Base-by-base conservation (phyloP, 23 tunicate species). In the Halocynthia aurantium region DNA sequence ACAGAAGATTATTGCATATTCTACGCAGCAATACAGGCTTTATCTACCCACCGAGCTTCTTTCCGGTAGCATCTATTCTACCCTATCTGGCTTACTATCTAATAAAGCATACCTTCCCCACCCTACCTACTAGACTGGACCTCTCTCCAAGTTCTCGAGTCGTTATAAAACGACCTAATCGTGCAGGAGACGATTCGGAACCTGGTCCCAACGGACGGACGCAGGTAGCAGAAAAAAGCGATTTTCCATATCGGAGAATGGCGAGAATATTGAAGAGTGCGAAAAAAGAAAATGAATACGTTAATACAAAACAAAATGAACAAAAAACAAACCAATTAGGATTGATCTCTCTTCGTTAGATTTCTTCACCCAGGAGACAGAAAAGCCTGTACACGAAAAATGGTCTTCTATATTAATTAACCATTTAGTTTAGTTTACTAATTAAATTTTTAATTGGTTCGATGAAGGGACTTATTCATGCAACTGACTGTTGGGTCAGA, bases 351-450 rank as follows among this genome's bases (percentile, higher is more conserved):
- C 98, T 20, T 79, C 79, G 51, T 62, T 84, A 50, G 71, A 77
- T 64, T 85, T 92, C 85, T 92, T 92, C 40, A 81, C 86, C 80
- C 90, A 92, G n/a, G 81, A 73, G 55, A 92, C 98, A 44, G 85
- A 73, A 79, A 92, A 92, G 8, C 98, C 98, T 92, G 52, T 77
- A 81, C 77, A 90, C 22, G 51, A 70, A 70, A 80, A 61, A 8
- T 15, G 18, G 18, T 15, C 18, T 15, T 60, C 18, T 60, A 60
- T 60, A 60, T 60, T 60, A 15, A n/a, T 15, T 60, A 4, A 5
- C 13, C 31, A 31, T 31, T 31, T 31, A 31, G 44, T 31, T 31
- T 31, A 31, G 44, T 31, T 31, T 31, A 31, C 44, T 31, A 31
- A 31, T 31, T 4, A 31, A 31, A 31, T 31, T 31, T 31, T 1